Evolutionary conservation across 1,140 invertebrate genomes (phyloP).

Genomic region (Hesperophylax magnus): DNA sequence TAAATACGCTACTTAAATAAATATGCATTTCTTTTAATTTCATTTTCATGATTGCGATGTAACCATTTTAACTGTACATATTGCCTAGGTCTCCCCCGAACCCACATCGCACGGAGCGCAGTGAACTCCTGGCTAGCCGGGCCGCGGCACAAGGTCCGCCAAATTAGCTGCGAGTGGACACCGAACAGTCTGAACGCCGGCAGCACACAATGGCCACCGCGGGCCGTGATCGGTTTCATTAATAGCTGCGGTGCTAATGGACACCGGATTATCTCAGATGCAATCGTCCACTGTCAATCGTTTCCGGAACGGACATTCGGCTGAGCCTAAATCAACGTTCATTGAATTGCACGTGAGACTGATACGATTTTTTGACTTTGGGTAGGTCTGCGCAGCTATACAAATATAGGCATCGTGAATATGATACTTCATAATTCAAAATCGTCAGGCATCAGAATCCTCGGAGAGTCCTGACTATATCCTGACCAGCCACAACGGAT

Average conservation of each 20-base stretch:
- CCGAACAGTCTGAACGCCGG: not conserved
- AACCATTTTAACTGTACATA: no score
- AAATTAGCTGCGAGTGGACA: slow-evolving; percentile 16
- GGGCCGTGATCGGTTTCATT: slow-evolving; percentile 20
- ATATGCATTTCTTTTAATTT: no score
- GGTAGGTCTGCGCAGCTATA: no score
- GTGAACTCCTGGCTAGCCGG: slow-evolving; percentile 3
- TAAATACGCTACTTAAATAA: no score
- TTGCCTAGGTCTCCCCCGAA: not conserved
- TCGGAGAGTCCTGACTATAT: no score
- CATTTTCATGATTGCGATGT: no score
- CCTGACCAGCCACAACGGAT: no score
- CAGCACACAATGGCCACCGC: not conserved
- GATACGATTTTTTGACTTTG: no score
- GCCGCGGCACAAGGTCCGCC: slow-evolving; percentile 16
- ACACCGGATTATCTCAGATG: not conserved
- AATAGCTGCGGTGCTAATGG: not conserved
- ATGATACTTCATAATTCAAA: no score
- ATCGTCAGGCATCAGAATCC: no score
- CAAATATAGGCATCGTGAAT: no score
- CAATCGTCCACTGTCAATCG: slow-evolving; percentile 10
- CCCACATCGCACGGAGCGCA: not conserved
- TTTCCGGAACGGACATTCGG: not conserved
- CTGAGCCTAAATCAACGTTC: not conserved
- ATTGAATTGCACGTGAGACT: no score